Evolutionary conservation across 2,888 invertebrate species (phyloP), one percentile per base, ranked within the genome.

Genomic region (Eupithecia insigniata): DNA sequence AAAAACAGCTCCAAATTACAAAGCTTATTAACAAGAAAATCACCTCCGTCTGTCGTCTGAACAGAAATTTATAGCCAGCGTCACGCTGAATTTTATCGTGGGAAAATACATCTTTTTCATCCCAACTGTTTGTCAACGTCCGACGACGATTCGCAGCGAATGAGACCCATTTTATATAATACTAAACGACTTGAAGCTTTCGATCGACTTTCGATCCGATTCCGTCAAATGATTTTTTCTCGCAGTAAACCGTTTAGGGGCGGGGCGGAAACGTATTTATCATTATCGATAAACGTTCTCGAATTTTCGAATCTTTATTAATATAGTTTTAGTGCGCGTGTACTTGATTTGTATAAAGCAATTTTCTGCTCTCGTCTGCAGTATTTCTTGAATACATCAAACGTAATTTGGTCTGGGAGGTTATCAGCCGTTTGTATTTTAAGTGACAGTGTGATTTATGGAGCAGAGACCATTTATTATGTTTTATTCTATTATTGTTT

Each of bases 41-140:
- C 84, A 83, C 79, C 82, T 80, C 77, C 68, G 72, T 62, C 76
- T 80, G 79, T 74, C 69, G 60, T 78, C 78, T 77, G 79, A 78
- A 78, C 76, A 43, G 61, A 82, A 84, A 86, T 86, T 85, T 86
- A 86, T 86, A 74, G 85, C 78, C 70, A 16, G 66, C 77, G 84
- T 85, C 86, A 84, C 79, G 79, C 76, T 88, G 85, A 91, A 91
- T 92, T 90, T 92, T 90, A 91, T 91, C 91, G 90, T 82, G 82
- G 87, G 85, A 80, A 91, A 90, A 92, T 92, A 91, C 90, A 91
- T 91, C 90, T 92, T 91, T 91, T 89, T 90, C 90, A 88, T 89
- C 85, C 87, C 79, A 74, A 84, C 88, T 86, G 87, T 92, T 92
- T 92, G 91, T 92, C 92, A 92, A 92, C 83, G 92, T 92, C 92